Base-by-base conservation (phyloP, 1,140 invertebrate genomes). In the Sipha flava region DNA sequence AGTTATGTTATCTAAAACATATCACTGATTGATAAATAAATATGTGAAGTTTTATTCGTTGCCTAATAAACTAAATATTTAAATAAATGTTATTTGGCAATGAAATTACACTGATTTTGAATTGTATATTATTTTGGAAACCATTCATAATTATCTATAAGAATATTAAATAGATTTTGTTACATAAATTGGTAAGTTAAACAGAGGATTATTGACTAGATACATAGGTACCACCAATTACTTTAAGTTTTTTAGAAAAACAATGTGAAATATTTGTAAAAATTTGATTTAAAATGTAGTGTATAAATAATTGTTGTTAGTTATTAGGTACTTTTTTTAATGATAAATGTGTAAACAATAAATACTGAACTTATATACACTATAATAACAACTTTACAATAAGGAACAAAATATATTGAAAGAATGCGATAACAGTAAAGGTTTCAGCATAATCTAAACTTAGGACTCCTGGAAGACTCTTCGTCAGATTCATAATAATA, bases 401-500 rank as follows among this genome's bases (percentile, higher is more conserved):
- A 77, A 77, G 73, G 73, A 77, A 77, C 73, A 21, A 77, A 77
- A 73, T 49, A 37, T 59, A 77, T 59, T 26, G 70, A 75, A 12
- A 40, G 16, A 26, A 12, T 2, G 21, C n/a, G 3, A 16, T 59
- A 21, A 64, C n/a, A 37, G 10, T 37, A 18, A 10, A 29, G 2
- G 0, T 77, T 59, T 77, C 23, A 77, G 40, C 73, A 77, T 10
- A 57, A 59, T 54, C 73, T 40, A 77, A 77, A 77, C 52, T 77
- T 77, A 12, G 83, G 83, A 54, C 81, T 83, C 26, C 82, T 81
- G 10, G 82, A 81, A 3, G 82, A 68, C 62, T 88, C 87, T n/a
- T 89, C 88, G 37, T 88, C 87, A 10, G 86, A 87, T 72, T 88
- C 87, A 82, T 87, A 88, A 81, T 86, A 87, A 82, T 86, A 87